Base-by-base conservation (phyloP, 2,888 invertebrate genomes). In the Agrotis segetum region DNA sequence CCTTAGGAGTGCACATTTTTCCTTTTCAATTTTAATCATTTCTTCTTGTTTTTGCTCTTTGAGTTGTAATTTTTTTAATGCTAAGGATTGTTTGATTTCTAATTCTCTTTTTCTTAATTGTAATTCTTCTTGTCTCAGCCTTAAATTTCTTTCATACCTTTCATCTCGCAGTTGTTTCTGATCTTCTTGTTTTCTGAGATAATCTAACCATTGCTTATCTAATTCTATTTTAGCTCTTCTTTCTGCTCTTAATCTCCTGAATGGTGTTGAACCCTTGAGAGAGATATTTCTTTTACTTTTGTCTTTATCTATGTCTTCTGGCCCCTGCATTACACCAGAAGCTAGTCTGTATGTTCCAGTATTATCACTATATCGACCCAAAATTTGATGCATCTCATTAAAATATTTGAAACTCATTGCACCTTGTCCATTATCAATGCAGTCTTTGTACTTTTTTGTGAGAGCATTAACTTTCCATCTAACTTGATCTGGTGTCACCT, bases 331-430 rank as follows among this genome's bases (percentile, higher is more conserved):
- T 3, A 92, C 88, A 67, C 92, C 92, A 56, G 93, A 93, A 67
- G 92, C 89, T 56, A 93, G 65, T 85, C 92, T 91, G 58, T 93
- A 93, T 63, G 90, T 83, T 7, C 83, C 89, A 85, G 84, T 88
- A 55, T 89, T 90, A 71, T 92, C 90, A 85, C 85, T 88, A 65
- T 90, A 90, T 40, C 85, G 83, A 11, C 93, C 93, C 50, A 93
- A 83, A 67, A 93, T 93, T 87, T 93, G 93, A 73, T 93, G 92
- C 93, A 93, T 93, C 87, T 93, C 93, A 92, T 93, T 92, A 73
- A 92, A 93, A 85, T 92, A 93, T 82, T 93, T 93, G 70, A 93
- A 93, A 70, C 87, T 85, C 67, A 85, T 76, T 65, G 88, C 79
- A 0, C 89, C 89, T 83, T 92, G 92, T 24, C 93, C 92, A 88